Evolutionary conservation across 2,797 vertebrate species (phyloP).

Genomic region (Tangara arthus): DNA sequence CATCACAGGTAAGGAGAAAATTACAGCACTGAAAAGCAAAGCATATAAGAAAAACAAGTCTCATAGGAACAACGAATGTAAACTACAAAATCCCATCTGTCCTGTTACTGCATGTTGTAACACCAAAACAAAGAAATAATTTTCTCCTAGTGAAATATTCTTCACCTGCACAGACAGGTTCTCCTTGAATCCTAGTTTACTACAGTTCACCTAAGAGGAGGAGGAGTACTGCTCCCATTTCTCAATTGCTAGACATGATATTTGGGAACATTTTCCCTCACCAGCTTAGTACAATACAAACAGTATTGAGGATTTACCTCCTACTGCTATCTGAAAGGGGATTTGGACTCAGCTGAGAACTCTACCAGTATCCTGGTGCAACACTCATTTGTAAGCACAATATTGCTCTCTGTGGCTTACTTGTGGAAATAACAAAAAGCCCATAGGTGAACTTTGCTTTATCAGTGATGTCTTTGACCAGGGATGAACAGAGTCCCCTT

Average conservation of each 20-base stretch:
- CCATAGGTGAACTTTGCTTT: background rate
- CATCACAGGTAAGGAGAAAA: background rate
- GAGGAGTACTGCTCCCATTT: background rate
- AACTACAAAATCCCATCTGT: background rate
- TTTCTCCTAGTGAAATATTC: background rate
- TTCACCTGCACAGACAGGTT: constrained; percentile 12
- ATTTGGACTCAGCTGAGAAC: background rate
- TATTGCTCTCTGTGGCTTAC: background rate
- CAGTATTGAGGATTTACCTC: background rate
- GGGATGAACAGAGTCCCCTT: rapidly evolving
- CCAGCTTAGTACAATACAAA: background rate
- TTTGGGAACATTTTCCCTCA: background rate
- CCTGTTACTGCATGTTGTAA: background rate
- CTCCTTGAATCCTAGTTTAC: background rate
- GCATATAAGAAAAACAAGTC: background rate
- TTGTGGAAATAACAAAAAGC: background rate
- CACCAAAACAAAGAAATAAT: background rate
- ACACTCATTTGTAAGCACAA: background rate
- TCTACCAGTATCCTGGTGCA: background rate
- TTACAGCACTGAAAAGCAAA: background rate
- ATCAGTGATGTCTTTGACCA: background rate
- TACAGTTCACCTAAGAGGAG: background rate
- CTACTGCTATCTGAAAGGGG: background rate
- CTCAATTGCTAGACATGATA: background rate
- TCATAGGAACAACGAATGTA: background rate